Evolutionary conservation across 1,140 invertebrate species (phyloP).

Genomic region (Limonius californicus): DNA sequence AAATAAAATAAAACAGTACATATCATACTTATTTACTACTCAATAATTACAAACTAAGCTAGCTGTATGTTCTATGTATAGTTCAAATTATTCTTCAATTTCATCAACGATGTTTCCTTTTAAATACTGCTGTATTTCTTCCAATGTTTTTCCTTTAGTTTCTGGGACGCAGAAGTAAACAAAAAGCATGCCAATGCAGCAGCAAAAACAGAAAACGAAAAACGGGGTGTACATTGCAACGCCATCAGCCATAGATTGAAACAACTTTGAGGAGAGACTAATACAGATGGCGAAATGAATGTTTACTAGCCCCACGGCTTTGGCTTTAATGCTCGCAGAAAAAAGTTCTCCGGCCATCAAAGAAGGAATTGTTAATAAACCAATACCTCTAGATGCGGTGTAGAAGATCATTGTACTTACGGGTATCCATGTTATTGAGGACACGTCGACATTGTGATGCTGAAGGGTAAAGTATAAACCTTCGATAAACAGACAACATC

Average conservation of each 20-base stretch:
- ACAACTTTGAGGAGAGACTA: neutral
- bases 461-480: neutral
- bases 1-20: no score
- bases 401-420: neutral
- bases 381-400: neutral
- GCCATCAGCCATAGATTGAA: neutral
- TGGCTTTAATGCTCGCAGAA: conserved; percentile 10
- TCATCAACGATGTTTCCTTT: no score
- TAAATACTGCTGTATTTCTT: conserved; percentile 15
- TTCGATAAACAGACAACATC: neutral
- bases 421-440: neutral
- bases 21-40: no score
- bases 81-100: no score
- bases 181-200: neutral
- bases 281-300: neutral
- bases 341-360: conserved; percentile 14
- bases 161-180: conserved; percentile 9
- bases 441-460: neutral
- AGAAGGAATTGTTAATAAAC: neutral
- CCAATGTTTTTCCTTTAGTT: conserved; percentile 19
- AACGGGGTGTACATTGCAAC: neutral
- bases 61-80: no score
- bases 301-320: conserved; percentile 9
- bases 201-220: neutral
- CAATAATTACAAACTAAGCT: no score